A percentile compares a stretch with the other conserved stretches of the same genome.
phyloP scores from a whole-genome alignment of 2,113 vertebrate species.

The Myxocyprinus asiaticus region DNA sequence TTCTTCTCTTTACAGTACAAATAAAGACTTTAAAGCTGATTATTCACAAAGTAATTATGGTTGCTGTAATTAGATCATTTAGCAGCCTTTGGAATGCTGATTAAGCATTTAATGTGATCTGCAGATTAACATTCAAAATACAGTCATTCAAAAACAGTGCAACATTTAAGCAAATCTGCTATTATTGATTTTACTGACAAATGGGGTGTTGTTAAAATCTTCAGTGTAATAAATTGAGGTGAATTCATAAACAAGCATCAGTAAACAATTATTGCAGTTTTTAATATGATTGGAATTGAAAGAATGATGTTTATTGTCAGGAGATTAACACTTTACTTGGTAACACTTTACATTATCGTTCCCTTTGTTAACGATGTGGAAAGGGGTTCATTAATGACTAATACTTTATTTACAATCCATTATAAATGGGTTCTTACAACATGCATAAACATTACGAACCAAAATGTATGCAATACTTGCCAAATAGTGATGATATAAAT shows the following conservation, averaged over 20 bases:
- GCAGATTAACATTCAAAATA: slow-evolving; percentile 13
- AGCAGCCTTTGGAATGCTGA: slow-evolving; percentile 19
- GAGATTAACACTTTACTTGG: no score
- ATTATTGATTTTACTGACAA: neutral
- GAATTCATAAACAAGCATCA: neutral
- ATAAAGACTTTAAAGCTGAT: slow-evolving; percentile 14
- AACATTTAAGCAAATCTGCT: neutral
- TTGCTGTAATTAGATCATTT: slow-evolving; percentile 15
- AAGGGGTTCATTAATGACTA: no score
- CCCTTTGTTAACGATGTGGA: no score
- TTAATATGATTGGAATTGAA: neutral
- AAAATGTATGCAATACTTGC: no score
- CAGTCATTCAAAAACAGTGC: neutral
- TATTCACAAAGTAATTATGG: slow-evolving; percentile 7
- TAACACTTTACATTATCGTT: no score
- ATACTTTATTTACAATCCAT: no score
- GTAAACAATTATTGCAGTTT: neutral
- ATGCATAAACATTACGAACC: no score
- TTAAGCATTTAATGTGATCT: slow-evolving; percentile 13
- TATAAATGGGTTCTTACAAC: no score
- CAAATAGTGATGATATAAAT: no score
- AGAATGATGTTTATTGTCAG: neutral
- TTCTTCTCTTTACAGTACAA: slow-evolving; percentile 5
- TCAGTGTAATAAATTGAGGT: neutral
- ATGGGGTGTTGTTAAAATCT: neutral